These are phyloP conservation scores for Zeus faber DNA, from an alignment of 2,113 vertebrate species.

Conservation along the genomic window DNA sequence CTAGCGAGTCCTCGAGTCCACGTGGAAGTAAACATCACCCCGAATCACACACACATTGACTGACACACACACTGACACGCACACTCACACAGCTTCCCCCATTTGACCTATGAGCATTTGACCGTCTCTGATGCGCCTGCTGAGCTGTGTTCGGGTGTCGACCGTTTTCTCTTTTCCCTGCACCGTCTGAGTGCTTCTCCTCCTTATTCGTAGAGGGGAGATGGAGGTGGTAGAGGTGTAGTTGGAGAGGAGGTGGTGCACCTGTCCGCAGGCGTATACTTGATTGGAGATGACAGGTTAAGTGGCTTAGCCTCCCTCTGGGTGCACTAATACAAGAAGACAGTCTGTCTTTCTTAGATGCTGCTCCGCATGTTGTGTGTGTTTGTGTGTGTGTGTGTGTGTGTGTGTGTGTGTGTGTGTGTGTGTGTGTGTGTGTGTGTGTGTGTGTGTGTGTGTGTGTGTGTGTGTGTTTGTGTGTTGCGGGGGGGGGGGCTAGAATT, in stretches of 20 bases:
- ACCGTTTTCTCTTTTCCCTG: constrained; percentile 27
- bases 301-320: constrained; percentile 70
- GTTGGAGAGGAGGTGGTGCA: constrained; percentile 29
- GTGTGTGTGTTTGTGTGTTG: too few relatives aligned
- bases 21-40: too few relatives aligned
- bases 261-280: constrained; percentile 53
- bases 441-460: not conserved
- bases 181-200: constrained; percentile 39
- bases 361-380: constrained; percentile 17
- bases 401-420: not conserved
- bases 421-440: not conserved
- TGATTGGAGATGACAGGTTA: constrained; percentile 76
- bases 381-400: constrained; percentile 1
- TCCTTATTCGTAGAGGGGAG: too few relatives aligned
- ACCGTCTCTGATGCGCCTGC: constrained; percentile 31
- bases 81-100: constrained; percentile 37
- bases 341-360: constrained; percentile 32
- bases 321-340: constrained; percentile 51
- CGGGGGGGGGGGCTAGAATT: not conserved
- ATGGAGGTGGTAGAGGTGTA: too few relatives aligned
- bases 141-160: constrained; percentile 30
- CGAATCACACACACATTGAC: constrained; percentile 11
- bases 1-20: too few relatives aligned
- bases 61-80: constrained; percentile 15
- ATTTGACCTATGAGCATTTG: constrained; percentile 39